Percentiles rank a stretch among this genome's conserved stretches.
phyloP scores from a whole-genome alignment of 1,140 invertebrate genomes.

The Drosophila bipectinata region DNA sequence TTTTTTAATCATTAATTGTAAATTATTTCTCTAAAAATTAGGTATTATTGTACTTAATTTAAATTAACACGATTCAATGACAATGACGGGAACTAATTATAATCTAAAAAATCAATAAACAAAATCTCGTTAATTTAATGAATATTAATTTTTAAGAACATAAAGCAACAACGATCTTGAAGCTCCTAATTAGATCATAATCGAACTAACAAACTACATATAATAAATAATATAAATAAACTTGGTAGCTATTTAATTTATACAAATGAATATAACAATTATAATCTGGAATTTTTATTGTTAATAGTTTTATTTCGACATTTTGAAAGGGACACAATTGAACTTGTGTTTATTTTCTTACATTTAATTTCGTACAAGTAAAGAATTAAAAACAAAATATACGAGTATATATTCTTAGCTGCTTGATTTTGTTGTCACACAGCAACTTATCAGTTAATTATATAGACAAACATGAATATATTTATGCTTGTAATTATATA shows the following conservation, averaged over 20 bases:
- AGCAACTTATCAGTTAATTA: slow-evolving; percentile 44
- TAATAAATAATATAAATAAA: slow-evolving; percentile 47
- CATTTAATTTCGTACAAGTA: slow-evolving; percentile 57
- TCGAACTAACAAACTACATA: slow-evolving; percentile 46
- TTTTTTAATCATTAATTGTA: slow-evolving; percentile 75
- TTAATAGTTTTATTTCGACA: slow-evolving; percentile 58
- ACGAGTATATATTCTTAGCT: slow-evolving; percentile 47
- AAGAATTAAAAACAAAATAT: slow-evolving; percentile 49
- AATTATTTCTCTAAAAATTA: slow-evolving; percentile 72
- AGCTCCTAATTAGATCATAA: slow-evolving; percentile 80
- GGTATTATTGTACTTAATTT: slow-evolving; percentile 82
- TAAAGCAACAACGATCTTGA: slow-evolving; percentile 81
- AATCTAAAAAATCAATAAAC: slow-evolving; percentile 3
- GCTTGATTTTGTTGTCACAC: slow-evolving; percentile 14
- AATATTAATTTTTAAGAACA: slow-evolving; percentile 71
- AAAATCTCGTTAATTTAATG: slow-evolving; percentile 72
- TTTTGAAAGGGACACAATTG: slow-evolving; percentile 15
- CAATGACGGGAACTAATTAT: slow-evolving; percentile 33
- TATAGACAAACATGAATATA: slow-evolving; percentile 39
- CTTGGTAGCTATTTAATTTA: slow-evolving; percentile 74
- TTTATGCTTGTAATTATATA: slow-evolving; percentile 51
- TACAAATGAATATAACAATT: slow-evolving; percentile 31
- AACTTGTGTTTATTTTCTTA: slow-evolving; percentile 52
- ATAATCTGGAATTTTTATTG: slow-evolving; percentile 57
- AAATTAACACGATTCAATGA: slow-evolving; percentile 58